Evolutionary conservation across 2,888 invertebrate species (phyloP).

Genomic region (Parthenolecanium corni): DNA sequence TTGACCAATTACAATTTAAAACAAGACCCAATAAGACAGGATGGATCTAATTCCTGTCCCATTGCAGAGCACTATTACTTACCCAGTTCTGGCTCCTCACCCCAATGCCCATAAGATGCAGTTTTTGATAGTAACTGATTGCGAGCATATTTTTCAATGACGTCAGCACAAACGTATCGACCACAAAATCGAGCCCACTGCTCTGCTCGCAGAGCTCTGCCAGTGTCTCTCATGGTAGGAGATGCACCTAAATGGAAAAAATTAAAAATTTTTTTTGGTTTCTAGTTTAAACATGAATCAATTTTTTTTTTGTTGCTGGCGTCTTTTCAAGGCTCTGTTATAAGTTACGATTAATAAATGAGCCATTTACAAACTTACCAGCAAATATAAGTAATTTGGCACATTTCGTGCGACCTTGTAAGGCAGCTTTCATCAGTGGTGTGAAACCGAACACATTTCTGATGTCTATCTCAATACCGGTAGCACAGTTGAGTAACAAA

Average conservation of each 20-base stretch:
- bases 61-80: too few species aligned
- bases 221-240: conserved; percentile 53
- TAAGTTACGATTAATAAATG: too few species aligned
- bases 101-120: conserved; percentile 47
- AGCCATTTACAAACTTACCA: conserved; percentile 41
- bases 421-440: conserved; percentile 60
- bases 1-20: too few species aligned
- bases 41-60: too few species aligned
- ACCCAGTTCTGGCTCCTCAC: conserved; percentile 48
- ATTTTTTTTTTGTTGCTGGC: too few species aligned
- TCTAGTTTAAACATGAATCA: too few species aligned
- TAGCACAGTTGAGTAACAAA: conserved; percentile 51
- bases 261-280: neutral
- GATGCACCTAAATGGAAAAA: conserved; percentile 49
- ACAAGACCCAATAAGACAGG: too few species aligned
- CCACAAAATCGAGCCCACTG: conserved; percentile 67
- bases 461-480: conserved; percentile 55
- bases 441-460: conserved; percentile 59
- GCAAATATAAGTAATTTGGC: conserved; percentile 61
- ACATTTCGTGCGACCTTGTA: conserved; percentile 62
- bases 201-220: conserved; percentile 55
- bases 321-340: too few species aligned
- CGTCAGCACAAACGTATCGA: conserved; percentile 55
- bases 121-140: conserved; percentile 47
- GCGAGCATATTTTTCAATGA: conserved; percentile 54